Percentiles rank a stretch among this genome's conserved stretches.
Conservation (phyloP, 2,113 vertebrate genomes). For the Nothoprocta pentlandii region DNA sequence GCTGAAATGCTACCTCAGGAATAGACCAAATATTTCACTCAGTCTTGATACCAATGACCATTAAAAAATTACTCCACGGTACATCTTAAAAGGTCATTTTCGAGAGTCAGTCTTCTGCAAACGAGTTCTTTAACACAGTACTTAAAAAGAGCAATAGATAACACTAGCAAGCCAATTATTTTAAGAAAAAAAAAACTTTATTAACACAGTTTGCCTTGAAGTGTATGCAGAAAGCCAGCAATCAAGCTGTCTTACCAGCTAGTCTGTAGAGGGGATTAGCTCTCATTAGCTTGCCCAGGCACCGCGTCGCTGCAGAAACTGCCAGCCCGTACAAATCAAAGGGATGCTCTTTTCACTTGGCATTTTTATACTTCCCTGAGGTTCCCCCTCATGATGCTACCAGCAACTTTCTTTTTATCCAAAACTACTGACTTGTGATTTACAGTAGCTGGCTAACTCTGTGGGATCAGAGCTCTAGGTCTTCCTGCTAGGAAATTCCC, state of each 20-base stretch:
- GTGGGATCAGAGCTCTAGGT: neutral
- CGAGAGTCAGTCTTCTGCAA: neutral
- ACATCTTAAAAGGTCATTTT: neutral
- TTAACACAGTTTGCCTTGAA: neutral
- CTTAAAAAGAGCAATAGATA: neutral
- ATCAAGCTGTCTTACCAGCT: neutral
- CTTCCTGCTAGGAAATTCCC: neutral
- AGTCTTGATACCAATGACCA: neutral
- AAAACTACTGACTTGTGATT: neutral
- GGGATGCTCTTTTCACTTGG: neutral
- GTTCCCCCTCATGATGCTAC: neutral
- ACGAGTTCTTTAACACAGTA: neutral
- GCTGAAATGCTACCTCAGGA: neutral
- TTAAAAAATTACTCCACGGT: neutral
- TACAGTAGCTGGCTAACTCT: neutral
- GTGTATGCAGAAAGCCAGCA: neutral
- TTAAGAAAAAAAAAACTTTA: neutral
- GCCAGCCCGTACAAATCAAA: neutral
- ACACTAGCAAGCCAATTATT: neutral
- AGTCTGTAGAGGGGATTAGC: neutral
- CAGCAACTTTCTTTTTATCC: neutral
- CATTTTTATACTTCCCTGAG: neutral
- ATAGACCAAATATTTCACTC: neutral
- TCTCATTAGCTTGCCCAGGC: neutral
- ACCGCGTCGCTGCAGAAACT: fast-evolving